Evolutionary conservation across 1,140 invertebrate genomes (phyloP), one percentile per base, ranked within the genome.

Genomic region (Bicyclus anynana): DNA sequence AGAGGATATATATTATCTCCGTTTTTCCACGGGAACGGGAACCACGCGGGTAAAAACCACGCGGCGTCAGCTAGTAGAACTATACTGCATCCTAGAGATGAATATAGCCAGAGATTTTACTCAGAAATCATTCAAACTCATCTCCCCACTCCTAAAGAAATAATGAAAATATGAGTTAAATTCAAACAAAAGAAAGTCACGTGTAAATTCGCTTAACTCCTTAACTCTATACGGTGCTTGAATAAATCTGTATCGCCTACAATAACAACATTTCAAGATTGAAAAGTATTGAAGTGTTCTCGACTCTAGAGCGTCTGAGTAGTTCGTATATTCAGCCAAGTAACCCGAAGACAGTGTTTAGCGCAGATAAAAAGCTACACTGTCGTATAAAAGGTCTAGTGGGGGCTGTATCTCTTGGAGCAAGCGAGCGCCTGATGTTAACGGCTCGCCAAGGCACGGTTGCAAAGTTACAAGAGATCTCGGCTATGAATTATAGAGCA

Each of bases 321-420:
- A 48, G n/a, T 56, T 62, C 58, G 46, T 67, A 67, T 67, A 64
- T 73, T 53, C 57, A 17, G 48, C 18, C 33, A 54, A 68, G 67
- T 64, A 61, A 57, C 60, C 59, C 53, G 65, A 70, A 67, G 67
- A 73, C 71, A 70, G 62, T 65, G 53, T 67, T 70, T 66, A 73
- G 59, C 49, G 49, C 58, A 68, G 71, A 70, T 73, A 70, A 70
- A 73, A 70, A 62, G 65, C 67, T 66, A 68, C 59, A 67, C 23
- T 53, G 68, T 50, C 59, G 40, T 66, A 49, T 68, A 73, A 73
- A 70, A 65, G 59, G 62, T 67, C 70, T 67, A 65, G 48, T 35
- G 58, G 67, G 67, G 58, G 60, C 57, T 29, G 52, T 72, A 65
- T 64, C 62, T 73, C 60, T 60, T 59, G 48, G 21, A 49, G 47